Conservation (phyloP, 2,797 vertebrate species). For the Enteromius thamalakanensis region DNA sequence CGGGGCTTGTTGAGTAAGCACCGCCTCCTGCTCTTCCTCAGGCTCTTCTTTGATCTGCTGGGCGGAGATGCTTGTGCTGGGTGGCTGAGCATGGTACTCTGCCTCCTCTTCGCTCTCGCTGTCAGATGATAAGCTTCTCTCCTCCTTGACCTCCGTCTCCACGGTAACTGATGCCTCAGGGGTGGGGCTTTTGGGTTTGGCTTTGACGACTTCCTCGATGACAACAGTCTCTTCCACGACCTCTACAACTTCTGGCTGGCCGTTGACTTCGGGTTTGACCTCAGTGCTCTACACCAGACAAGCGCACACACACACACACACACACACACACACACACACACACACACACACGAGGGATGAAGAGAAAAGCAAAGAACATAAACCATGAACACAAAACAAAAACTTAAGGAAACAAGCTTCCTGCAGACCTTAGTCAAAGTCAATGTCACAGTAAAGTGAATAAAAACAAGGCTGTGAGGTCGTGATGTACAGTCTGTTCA, state of each 20-base stretch:
- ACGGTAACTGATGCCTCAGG: conserved; percentile 31
- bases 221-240: conserved; percentile 86
- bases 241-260: conserved; percentile 90
- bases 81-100: conserved; percentile 86
- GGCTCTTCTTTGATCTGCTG: conserved; percentile 85
- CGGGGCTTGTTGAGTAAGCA: conserved; percentile 39
- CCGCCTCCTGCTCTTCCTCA: conserved; percentile 77
- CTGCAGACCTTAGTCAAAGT: conserved; percentile 23
- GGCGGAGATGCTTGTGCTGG: conserved; percentile 71
- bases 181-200: conserved; percentile 75
- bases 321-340: conserved; percentile 33
- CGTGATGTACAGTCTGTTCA: not conserved
- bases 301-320: conserved; percentile 45
- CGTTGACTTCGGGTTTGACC: conserved; percentile 82
- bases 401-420: conserved; percentile 39
- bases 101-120: conserved; percentile 94
- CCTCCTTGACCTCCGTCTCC: conserved; percentile 43
- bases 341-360: conserved; percentile 61
- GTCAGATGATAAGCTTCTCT: conserved; percentile 76
- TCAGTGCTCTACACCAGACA: conserved; percentile 84
- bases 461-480: not conserved
- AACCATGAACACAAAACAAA: conserved; percentile 82
- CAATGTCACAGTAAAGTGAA: not conserved
- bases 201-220: conserved; percentile 84
- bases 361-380: conserved; percentile 78